Percentiles rank a stretch among this genome's conserved stretches.
These are phyloP conservation scores for Anabacerthia variegaticeps DNA, from an alignment of 2,797 vertebrate genomes.

Conservation along the genomic window DNA sequence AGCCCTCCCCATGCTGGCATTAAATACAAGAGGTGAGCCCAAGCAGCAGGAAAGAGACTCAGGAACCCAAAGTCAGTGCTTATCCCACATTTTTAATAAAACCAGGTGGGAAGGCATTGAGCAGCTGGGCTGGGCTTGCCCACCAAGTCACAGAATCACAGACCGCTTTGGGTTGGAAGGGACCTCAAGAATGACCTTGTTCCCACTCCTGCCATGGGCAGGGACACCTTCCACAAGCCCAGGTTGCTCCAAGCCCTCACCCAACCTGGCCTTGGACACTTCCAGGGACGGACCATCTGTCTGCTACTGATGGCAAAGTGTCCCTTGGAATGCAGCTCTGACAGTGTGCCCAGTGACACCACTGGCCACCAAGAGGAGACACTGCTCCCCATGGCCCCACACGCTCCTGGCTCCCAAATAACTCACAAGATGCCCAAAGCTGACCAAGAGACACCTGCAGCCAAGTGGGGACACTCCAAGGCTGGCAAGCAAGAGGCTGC, in stretches of 20 bases:
- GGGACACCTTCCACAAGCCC: not conserved
- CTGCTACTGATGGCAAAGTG: not conserved
- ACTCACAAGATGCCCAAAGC: not conserved
- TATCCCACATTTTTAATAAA: not conserved
- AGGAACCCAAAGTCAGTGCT: not conserved
- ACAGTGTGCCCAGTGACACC: rapidly evolving
- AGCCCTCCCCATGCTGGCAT: rapidly evolving
- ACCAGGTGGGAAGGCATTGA: not conserved
- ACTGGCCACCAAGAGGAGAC: not conserved
- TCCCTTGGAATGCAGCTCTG: not conserved
- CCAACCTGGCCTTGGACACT: not conserved
- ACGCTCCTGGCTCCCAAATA: not conserved
- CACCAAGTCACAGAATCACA: not conserved
- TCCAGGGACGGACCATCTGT: too few species aligned
- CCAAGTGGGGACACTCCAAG: rapidly evolving
- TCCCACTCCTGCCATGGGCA: not conserved
- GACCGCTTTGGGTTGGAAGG: not conserved
- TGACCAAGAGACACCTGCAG: not conserved
- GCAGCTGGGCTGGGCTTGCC: not conserved
- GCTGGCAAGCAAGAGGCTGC: not conserved
- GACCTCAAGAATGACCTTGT: not conserved
- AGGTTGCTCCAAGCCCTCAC: not conserved
- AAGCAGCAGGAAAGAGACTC: not conserved
- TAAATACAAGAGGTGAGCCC: not conserved
- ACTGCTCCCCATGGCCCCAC: rapidly evolving